Evolutionary conservation across 2,888 invertebrate genomes (phyloP).

Genomic region (Eilema caniola): DNA sequence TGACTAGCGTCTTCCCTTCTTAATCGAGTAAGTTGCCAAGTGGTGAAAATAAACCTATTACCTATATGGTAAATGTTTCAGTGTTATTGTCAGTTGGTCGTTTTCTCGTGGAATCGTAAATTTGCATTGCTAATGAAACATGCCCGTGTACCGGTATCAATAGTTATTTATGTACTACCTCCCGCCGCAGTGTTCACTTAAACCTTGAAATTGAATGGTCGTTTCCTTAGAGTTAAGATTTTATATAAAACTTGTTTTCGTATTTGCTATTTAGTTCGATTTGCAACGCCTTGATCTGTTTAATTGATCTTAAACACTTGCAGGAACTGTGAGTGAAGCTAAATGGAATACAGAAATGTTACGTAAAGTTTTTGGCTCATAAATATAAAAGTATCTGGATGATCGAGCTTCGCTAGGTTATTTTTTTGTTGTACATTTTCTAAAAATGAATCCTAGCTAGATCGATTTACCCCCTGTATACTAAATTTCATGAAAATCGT

Average conservation of each 20-base stretch:
- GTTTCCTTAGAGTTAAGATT: slow-evolving; percentile 40
- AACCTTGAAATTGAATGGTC: slow-evolving; percentile 47
- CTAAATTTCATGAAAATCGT: no score
- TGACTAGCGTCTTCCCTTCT: no score
- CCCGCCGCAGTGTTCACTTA: slow-evolving; percentile 37
- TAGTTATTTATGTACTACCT: slow-evolving; percentile 49
- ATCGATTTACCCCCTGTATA: no score
- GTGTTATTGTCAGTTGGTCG: slow-evolving; percentile 47
- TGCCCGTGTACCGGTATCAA: slow-evolving; percentile 54
- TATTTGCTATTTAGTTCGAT: slow-evolving; percentile 17
- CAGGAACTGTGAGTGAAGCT: background rate
- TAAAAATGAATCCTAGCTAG: no score
- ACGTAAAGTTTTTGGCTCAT: background rate
- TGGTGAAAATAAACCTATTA: background rate
- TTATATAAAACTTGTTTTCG: slow-evolving; percentile 35
- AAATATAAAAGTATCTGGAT: no score
- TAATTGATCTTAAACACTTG: slow-evolving; percentile 6
- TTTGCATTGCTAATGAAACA: slow-evolving; percentile 64
- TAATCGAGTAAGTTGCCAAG: background rate
- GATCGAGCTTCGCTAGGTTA: no score
- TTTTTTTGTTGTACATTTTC: no score
- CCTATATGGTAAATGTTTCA: slow-evolving; percentile 32
- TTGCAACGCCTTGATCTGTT: slow-evolving; percentile 13
- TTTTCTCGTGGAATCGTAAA: slow-evolving; percentile 54
- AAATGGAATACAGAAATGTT: background rate